Conservation (phyloP, 2,113 vertebrate genomes). For the Semnornis frantzii region DNA sequence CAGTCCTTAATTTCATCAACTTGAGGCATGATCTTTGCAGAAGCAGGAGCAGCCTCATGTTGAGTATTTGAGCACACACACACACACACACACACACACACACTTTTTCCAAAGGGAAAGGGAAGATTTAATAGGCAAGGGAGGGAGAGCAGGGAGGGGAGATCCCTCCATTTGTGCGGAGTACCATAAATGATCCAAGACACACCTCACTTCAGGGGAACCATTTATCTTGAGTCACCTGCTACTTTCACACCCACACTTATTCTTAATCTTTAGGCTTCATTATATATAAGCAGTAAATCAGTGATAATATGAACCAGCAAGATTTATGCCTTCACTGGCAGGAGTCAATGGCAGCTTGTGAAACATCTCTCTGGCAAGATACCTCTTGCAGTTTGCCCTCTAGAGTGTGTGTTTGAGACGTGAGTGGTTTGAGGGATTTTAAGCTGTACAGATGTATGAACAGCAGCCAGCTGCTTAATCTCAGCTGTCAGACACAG, state of each 20-base stretch:
- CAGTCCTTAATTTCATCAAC: background rate
- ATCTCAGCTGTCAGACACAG: background rate
- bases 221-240: background rate
- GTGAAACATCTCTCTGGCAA: background rate
- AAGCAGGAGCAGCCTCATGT: background rate
- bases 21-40: background rate
- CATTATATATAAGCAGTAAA: background rate
- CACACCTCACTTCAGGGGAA: background rate
- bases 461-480: background rate
- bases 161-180: background rate
- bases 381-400: background rate
- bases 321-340: background rate
- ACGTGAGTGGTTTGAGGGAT: background rate
- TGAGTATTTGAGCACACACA: background rate
- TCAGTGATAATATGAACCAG: background rate
- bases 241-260: background rate
- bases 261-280: background rate
- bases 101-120: background rate
- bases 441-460: background rate
- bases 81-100: no score
- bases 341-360: background rate
- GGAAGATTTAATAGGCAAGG: background rate
- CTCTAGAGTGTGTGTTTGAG: background rate
- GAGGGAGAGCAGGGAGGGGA: fast-evolving
- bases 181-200: background rate